Base-by-base conservation (phyloP, 2,888 invertebrate genomes). In the Chymomyza procnemis region DNA sequence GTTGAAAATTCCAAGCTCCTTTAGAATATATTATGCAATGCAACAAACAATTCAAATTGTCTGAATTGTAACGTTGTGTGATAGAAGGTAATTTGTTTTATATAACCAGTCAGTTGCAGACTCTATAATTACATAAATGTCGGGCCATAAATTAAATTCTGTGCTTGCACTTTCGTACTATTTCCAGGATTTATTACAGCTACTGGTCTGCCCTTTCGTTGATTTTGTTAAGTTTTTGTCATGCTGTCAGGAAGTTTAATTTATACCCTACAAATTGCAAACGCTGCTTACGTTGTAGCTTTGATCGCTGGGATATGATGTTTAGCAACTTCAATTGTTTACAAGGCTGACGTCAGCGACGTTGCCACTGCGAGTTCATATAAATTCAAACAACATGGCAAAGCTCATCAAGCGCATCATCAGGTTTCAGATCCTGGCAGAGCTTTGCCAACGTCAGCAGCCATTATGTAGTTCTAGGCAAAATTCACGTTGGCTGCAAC, bases 341-440 rank as follows among this genome's bases (percentile, higher is more conserved):
- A 0, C 16, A 47, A 47, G 47, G 26, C n/a, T 26, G 26, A 0
- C 26, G 26, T 0, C 26, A 41, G 34, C 12, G 34, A 41, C 34
- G 34, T 41, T 12, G 34, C 34, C 34, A 41, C 34, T 41, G 26
- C 6, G 26, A 63, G 63, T 56, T 18, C 63, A 79, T 83, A 76
- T 82, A 79, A 79, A 80, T 80, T 69, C 77, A 72, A 84, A 76
- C 85, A 85, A 83, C 80, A 80, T 74, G 74, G 74, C 73, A 76
- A 82, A 85, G 77, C 79, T 83, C 83, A 83, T 82, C 77, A 80
- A 69, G 77, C 71, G 79, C 80, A 78, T 85, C 78, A 80, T 69
- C 80, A 74, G 75, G 74, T 74, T 81, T 80, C 71, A 81, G 78
- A 67, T 67, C 61, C 68, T 59, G 69, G 74, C 73, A 64, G 63